phyloP scores from a whole-genome alignment of 2,888 invertebrate genomes.

The Mimas tiliae region DNA sequence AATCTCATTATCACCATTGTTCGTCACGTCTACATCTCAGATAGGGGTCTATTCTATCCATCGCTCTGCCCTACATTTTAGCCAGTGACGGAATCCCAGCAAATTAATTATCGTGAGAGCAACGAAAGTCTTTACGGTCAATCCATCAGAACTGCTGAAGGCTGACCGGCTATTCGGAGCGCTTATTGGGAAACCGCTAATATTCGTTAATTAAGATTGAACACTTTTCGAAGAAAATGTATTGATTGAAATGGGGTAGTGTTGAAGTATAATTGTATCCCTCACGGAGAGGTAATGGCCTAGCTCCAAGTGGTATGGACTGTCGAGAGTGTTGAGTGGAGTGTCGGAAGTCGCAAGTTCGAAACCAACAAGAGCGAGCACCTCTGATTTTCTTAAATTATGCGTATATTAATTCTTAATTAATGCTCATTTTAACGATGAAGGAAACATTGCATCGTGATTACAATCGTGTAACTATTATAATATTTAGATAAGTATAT shows the following conservation, averaged over 20 bases:
- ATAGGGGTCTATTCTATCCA: conserved; percentile 44
- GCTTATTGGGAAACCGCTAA: conserved; percentile 7
- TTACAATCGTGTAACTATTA: no score
- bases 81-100: conserved; percentile 43
- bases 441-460: no score
- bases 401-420: no score
- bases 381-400: no score
- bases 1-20: conserved; percentile 46
- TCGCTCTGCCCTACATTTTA: conserved; percentile 37
- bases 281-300: no score
- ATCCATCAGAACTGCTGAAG: conserved; percentile 54
- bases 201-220: conserved; percentile 26
- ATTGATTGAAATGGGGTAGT: background rate
- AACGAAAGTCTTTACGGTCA: conserved; percentile 63
- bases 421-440: no score
- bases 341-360: no score
- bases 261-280: background rate
- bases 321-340: no score
- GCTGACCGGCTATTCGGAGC: conserved; percentile 19
- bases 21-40: conserved; percentile 41
- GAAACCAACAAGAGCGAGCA: no score
- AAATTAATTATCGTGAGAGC: conserved; percentile 64
- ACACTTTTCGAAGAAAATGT: background rate
- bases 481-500: no score
- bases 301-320: no score